Evolutionary conservation across 2,888 invertebrate genomes (phyloP), one percentile per base, ranked within the genome.

Genomic region (Craniophora ligustri): DNA sequence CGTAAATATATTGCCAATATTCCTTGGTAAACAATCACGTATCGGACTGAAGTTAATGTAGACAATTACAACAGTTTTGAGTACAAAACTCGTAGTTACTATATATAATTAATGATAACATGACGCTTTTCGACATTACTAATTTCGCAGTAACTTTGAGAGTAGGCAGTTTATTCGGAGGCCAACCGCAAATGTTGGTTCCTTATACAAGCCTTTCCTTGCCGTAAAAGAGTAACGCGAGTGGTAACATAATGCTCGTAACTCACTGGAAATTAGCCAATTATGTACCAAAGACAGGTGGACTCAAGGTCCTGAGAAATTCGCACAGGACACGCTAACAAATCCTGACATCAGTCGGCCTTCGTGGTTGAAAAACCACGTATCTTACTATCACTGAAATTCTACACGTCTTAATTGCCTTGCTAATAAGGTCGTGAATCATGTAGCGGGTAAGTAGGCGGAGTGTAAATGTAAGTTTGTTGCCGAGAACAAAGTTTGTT

Each of bases 271-370:
- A 50, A 66, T 66, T 54, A 66, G 66, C 69, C 69, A 66, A 61
- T 68, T 72, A 63, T 41, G 34, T 19, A 34, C 54, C 68, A 56
- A 67, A 71, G 51, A 53, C 68, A 70, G 69, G 64, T 71, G 67
- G 40, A 68, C 18, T 67, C 78, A 79, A 81, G 79, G 80, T 72
- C 72, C 63, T 60, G 53, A 42, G 58, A 62, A 48, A 50, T 68
- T 61, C 53, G 65, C 48, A 64, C 72, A 72, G 75, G 77, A 76
- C 56, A 63, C 49, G 50, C 72, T 76, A 75, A 75, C 69, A 62
- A 62, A 48, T 76, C 76, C 79, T 79, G 80, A 81, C 78, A 78
- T 79, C 76, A 78, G 69, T 15, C 41, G 44, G 56, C 68, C 68
- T 72, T 71, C 69, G 55, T 38, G 8, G 36, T 38, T 35, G 26